Conservation (phyloP, 2,113 vertebrate species). For the Cheirogaleus medius region DNA sequence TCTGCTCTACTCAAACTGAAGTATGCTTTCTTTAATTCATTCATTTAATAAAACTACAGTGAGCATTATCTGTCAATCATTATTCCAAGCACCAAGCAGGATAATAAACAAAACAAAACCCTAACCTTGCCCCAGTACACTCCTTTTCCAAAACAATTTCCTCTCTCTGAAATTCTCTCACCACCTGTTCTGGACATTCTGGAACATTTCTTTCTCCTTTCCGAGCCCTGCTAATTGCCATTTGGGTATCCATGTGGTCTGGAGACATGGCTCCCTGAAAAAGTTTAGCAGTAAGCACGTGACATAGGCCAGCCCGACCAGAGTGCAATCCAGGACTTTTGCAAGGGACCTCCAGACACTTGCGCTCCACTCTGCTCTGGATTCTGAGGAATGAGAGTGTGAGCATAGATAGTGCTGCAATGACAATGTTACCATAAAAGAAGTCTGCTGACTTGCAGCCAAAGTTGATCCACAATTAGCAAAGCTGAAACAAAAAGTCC, state of each 20-base stretch:
- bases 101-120: neutral
- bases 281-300: neutral
- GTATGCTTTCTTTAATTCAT: neutral
- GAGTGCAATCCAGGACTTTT: neutral
- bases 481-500: neutral
- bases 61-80: neutral
- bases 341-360: neutral
- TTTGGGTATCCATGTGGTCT: neutral
- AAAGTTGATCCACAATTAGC: neutral
- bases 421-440: accelerated
- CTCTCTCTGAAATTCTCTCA: neutral
- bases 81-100: neutral
- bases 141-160: neutral
- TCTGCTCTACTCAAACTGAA: neutral
- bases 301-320: neutral
- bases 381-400: neutral
- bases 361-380: neutral
- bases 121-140: neutral
- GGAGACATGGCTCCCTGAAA: neutral
- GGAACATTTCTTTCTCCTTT: neutral
- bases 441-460: neutral
- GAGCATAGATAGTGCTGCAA: neutral
- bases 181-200: neutral
- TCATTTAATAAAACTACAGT: neutral
- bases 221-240: neutral